These are phyloP conservation scores for Liposcelis brunnea DNA, from an alignment of 2,888 invertebrate genomes.

Conservation along the genomic window DNA sequence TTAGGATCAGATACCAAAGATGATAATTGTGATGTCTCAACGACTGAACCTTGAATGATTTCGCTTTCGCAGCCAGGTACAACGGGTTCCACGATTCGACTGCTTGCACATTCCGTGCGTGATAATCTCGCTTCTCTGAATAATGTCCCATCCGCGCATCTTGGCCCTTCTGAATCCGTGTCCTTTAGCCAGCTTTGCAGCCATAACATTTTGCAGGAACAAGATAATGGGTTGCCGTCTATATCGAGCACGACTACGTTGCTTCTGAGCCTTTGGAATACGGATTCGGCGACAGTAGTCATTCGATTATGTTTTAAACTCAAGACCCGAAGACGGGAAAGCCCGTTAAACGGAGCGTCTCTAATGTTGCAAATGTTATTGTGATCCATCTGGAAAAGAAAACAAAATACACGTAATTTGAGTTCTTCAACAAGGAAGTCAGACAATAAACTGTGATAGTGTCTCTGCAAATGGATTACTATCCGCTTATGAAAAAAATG, in stretches of 20 bases:
- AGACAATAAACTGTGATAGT: no score
- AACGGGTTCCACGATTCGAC: slow-evolving; percentile 32
- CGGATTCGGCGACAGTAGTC: slow-evolving; percentile 50
- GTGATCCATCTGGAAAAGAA: slow-evolving; percentile 43
- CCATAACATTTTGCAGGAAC: slow-evolving; percentile 71
- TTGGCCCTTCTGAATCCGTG: slow-evolving; percentile 53
- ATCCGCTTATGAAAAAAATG: background rate
- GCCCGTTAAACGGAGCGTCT: slow-evolving; percentile 63
- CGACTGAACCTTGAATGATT: slow-evolving; percentile 27
- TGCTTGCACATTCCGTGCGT: slow-evolving; percentile 43
- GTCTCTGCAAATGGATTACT: no score
- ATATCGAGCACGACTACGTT: slow-evolving; percentile 71
- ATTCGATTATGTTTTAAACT: slow-evolving; percentile 62
- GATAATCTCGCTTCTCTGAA: slow-evolving; percentile 56
- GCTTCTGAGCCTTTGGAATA: slow-evolving; percentile 55
- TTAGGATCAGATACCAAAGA: slow-evolving; percentile 19
- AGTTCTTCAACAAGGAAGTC: no score
- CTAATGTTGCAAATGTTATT: slow-evolving; percentile 66
- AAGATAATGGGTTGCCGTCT: slow-evolving; percentile 69
- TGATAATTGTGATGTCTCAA: slow-evolving; percentile 14
- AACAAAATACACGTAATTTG: no score
- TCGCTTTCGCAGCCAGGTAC: slow-evolving; percentile 51
- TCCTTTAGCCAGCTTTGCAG: slow-evolving; percentile 46
- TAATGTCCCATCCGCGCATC: slow-evolving; percentile 59
- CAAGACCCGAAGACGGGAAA: slow-evolving; percentile 67